phyloP scores from a whole-genome alignment of 2,797 vertebrate genomes.

The Hydrocynus forskahlii region DNA sequence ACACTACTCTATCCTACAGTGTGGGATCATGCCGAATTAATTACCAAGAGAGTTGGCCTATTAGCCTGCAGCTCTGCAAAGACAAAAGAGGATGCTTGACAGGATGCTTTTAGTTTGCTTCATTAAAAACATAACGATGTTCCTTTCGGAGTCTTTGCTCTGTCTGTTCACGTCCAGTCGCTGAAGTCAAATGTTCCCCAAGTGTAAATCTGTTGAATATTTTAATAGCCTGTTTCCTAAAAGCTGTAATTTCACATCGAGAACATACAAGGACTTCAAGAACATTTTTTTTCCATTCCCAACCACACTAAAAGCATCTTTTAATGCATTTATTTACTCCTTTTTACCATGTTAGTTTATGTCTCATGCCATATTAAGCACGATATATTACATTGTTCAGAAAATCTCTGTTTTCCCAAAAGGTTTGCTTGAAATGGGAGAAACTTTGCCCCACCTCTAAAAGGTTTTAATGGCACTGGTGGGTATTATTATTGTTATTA shows the following conservation, averaged over 20 bases:
- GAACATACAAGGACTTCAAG: background rate
- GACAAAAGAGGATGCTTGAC: slow-evolving; percentile 50
- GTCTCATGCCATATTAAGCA: too few species aligned
- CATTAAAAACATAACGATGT: slow-evolving; percentile 63
- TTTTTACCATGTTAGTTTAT: too few species aligned
- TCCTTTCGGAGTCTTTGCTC: slow-evolving; percentile 37
- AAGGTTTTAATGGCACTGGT: too few species aligned
- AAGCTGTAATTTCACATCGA: background rate
- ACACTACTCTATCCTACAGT: slow-evolving; percentile 3
- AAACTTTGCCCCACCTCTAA: too few species aligned
- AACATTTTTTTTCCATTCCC: background rate
- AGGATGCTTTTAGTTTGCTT: slow-evolving; percentile 52
- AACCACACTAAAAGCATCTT: background rate
- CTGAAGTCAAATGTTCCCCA: background rate
- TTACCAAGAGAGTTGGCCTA: slow-evolving; percentile 37
- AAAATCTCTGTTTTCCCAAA: too few species aligned
- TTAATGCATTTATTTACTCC: too few species aligned
- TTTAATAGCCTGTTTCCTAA: background rate
- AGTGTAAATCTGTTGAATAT: background rate
- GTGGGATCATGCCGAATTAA: slow-evolving; percentile 47
- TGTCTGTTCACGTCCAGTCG: background rate
- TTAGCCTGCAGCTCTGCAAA: slow-evolving; percentile 31
- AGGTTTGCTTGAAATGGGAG: too few species aligned
- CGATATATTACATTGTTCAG: too few species aligned
- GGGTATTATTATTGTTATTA: too few species aligned